Evolutionary conservation across 2,888 invertebrate species (phyloP), one percentile per base, ranked within the genome.

Genomic region (Mythimna vitellina): DNA sequence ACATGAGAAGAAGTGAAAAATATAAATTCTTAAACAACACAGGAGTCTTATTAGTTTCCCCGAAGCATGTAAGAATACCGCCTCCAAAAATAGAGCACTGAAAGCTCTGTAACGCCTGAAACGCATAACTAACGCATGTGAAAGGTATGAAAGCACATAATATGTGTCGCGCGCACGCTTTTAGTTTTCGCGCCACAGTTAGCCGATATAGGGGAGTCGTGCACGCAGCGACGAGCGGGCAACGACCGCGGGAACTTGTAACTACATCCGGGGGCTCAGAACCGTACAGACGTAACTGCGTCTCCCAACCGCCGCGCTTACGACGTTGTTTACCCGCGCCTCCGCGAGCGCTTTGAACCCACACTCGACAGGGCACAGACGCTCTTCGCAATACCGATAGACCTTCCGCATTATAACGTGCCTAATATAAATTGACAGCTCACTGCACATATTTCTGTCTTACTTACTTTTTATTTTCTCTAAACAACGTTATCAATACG

Each of bases 221-320:
- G 91, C 93, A 93, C 93, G 94, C 93, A 92, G 88, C 89, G 49
- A 1, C 49, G 49, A 46, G 88, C 95, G 95, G 95, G 90, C 96
- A 95, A 94, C 94, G 96, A 96, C 96, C 96, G 95, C 93, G 93
- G 91, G 96, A 96, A 95, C 96, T 96, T 96, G 95, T 94, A 94
- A 96, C 95, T 95, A 96, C 94, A 95, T 95, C 93, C 90, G 91
- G 88, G 87, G 84, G 85, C 87, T 85, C 88, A 83, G 85, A 82
- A 86, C 78, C 87, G 85, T 78, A 94, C 91, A 86, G 92, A 78
- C 93, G 89, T 91, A 94, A 94, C 90, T 89, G 83, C 89, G 73
- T 83, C 81, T 71, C 60, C 71, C 60, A 14, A 70, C 66, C 60
- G 67, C 69, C 74, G 86, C 78, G 46, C 80, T 89, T 92, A 90